A percentile compares a stretch with the other conserved stretches of the same genome.
phyloP scores from a whole-genome alignment of 2,113 vertebrate species.

The Odocoileus hemionus region DNA sequence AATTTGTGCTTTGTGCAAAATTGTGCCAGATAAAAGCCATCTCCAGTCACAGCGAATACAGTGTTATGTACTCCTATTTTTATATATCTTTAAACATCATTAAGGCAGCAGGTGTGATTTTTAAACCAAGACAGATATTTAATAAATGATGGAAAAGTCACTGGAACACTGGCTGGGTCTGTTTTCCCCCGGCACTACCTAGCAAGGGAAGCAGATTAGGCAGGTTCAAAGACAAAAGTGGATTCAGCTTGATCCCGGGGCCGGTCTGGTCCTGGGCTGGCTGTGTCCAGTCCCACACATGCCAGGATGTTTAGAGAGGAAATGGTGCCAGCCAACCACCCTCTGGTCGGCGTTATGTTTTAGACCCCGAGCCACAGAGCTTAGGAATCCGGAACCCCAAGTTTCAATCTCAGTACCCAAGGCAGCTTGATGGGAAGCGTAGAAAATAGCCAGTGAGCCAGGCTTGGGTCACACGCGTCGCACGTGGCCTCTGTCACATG shows the following conservation, averaged over 20 bases:
- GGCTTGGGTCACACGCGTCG: rapidly evolving
- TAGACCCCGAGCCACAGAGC: not conserved
- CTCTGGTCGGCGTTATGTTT: rapidly evolving
- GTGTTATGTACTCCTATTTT: not conserved
- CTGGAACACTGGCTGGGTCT: rapidly evolving
- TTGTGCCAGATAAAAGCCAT: not conserved
- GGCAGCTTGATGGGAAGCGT: rapidly evolving
- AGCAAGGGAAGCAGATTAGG: not conserved
- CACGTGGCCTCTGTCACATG: rapidly evolving
- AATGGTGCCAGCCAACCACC: rapidly evolving
- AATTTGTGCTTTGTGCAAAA: conserved; percentile 28
- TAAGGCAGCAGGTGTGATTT: not conserved
- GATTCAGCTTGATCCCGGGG: rapidly evolving
- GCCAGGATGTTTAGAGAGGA: not conserved
- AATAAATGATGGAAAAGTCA: not conserved
- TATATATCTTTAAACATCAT: not conserved
- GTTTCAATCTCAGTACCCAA: not conserved
- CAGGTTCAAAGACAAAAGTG: not conserved
- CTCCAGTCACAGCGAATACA: not conserved
- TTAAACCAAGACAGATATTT: not conserved
- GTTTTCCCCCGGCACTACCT: not conserved
- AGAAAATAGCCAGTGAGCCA: rapidly evolving
- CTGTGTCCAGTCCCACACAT: rapidly evolving
- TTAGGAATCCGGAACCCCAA: not conserved
- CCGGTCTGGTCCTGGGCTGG: rapidly evolving